A percentile compares a stretch with the other conserved stretches of the same genome.
Evolutionary conservation across 2,797 vertebrate genomes (phyloP).

Genomic region (Ctenopoma kingsleyae): DNA sequence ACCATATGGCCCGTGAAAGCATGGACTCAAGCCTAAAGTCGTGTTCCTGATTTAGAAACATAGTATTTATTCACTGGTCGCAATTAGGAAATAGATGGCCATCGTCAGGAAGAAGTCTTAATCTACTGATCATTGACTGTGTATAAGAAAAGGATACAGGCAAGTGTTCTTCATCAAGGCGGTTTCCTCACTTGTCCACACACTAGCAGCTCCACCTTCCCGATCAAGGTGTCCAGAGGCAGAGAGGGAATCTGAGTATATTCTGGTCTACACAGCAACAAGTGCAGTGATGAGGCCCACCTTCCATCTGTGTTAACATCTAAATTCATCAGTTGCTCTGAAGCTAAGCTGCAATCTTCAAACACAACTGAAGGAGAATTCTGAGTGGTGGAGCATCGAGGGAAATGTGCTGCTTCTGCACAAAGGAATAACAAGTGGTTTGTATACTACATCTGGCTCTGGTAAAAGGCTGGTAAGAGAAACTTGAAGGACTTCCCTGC

Average conservation of each 20-base stretch:
- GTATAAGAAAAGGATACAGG: conserved; percentile 29
- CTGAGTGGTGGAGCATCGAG: neutral
- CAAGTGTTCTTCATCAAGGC: conserved; percentile 39
- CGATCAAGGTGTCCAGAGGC: conserved; percentile 9
- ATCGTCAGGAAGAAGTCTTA: conserved; percentile 26
- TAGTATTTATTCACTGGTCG: conserved; percentile 22
- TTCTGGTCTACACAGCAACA: neutral
- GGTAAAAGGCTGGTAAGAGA: conserved; percentile 81
- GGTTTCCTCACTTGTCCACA: conserved; percentile 3
- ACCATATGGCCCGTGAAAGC: conserved; percentile 22
- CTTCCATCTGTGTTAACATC: neutral
- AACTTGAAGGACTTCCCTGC: conserved; percentile 65
- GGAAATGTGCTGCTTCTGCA: conserved; percentile 18
- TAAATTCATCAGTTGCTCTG: conserved; percentile 3
- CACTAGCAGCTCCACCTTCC: conserved; percentile 30
- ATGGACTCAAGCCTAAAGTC: conserved; percentile 65
- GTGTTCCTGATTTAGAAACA: conserved; percentile 34
- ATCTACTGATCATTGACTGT: conserved; percentile 64
- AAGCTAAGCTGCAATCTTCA: conserved; percentile 20
- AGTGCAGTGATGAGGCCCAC: neutral
- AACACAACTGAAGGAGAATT: conserved; percentile 15
- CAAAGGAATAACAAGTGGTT: conserved; percentile 75
- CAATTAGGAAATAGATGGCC: conserved; percentile 28
- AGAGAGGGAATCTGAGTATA: conserved; percentile 26
- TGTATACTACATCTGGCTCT: conserved; percentile 76